Evolutionary conservation across 1,140 invertebrate genomes (phyloP).

Genomic region (Babylonia areolata): DNA sequence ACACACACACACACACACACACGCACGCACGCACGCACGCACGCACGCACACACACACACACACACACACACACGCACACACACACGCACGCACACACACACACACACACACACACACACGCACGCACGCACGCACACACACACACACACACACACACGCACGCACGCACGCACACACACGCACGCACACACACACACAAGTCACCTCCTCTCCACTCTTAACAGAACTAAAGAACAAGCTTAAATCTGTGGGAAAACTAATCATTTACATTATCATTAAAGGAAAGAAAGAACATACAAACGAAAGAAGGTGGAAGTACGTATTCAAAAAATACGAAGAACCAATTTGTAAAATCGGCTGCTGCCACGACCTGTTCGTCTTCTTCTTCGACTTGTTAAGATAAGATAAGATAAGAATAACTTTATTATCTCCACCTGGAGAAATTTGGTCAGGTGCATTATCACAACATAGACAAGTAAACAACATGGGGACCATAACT

Average conservation of each 20-base stretch:
- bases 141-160: not conserved
- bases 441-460: no score
- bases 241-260: no score
- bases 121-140: not conserved
- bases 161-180: not conserved
- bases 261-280: not conserved
- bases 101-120: not conserved
- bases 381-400: no score
- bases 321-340: not conserved
- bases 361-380: no score
- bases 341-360: no score
- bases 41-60: not conserved
- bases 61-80: not conserved
- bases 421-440: no score
- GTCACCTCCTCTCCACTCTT: no score
- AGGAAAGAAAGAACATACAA: not conserved
- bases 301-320: not conserved
- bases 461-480: no score
- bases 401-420: no score
- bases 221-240: no score
- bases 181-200: no score
- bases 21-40: not conserved
- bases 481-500: no score
- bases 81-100: not conserved
- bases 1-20: not conserved